phyloP scores from a whole-genome alignment of 2,113 vertebrate genomes.

The Mola mola region DNA sequence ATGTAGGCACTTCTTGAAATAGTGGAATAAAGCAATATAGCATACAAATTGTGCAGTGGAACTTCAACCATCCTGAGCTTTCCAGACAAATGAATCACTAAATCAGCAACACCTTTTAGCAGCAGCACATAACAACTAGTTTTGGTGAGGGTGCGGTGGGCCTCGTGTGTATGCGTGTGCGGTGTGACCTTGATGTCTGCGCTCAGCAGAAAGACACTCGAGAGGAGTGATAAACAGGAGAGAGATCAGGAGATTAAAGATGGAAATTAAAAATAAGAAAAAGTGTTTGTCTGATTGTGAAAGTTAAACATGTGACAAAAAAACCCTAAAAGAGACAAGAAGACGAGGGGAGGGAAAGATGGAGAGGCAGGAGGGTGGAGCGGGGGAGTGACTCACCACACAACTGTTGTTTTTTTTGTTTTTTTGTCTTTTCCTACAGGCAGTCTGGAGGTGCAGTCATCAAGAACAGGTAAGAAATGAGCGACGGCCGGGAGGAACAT shows the following conservation, averaged over 20 bases:
- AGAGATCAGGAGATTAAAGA: slow-evolving; percentile 41
- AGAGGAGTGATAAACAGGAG: slow-evolving; percentile 69
- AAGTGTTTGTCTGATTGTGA: slow-evolving; percentile 28
- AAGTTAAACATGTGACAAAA: slow-evolving; percentile 31
- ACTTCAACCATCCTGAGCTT: too few species aligned
- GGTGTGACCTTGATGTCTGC: slow-evolving; percentile 73
- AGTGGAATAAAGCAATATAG: too few species aligned
- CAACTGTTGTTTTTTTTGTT: slow-evolving; percentile 45
- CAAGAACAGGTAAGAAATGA: slow-evolving; percentile 75
- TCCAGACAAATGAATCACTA: neutral
- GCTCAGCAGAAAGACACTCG: slow-evolving; percentile 62
- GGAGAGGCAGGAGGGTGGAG: slow-evolving; percentile 36
- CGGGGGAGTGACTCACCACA: slow-evolving; percentile 70
- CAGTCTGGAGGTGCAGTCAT: slow-evolving; percentile 82
- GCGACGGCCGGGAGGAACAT: slow-evolving; percentile 13
- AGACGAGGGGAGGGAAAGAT: neutral
- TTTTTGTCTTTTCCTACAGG: slow-evolving; percentile 62
- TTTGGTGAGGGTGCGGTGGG: neutral
- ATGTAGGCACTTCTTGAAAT: too few species aligned
- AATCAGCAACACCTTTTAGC: slow-evolving; percentile 9
- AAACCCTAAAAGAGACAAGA: neutral
- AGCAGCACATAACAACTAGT: slow-evolving; percentile 4
- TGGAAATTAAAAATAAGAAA: slow-evolving; percentile 10
- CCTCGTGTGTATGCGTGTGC: slow-evolving; percentile 18
- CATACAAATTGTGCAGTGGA: too few species aligned